phyloP scores from a whole-genome alignment of 2,797 vertebrate species.

The Karalla daura region DNA sequence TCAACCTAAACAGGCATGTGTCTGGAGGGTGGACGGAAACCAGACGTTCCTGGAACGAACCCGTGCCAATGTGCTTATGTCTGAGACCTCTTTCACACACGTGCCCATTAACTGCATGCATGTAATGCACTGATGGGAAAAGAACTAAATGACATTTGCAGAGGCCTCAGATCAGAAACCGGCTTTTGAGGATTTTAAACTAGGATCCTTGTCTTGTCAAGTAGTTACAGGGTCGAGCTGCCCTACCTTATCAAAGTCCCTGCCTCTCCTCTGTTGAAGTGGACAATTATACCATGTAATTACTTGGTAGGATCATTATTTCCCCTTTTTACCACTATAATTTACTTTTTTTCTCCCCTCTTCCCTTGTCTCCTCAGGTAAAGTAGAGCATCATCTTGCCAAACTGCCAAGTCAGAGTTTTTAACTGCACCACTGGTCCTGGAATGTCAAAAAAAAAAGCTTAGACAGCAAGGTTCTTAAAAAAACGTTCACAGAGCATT shows the following conservation, averaged over 20 bases:
- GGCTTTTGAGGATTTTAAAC: background rate
- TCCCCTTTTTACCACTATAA: conserved; percentile 1
- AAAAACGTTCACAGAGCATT: conserved; percentile 39
- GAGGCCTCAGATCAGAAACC: background rate
- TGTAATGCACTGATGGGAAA: background rate
- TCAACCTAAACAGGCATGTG: too few relatives aligned
- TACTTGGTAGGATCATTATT: conserved; percentile 18
- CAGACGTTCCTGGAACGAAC: too few relatives aligned
- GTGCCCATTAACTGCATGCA: background rate
- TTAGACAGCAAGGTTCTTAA: conserved; percentile 36
- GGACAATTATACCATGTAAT: background rate
- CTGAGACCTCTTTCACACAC: background rate
- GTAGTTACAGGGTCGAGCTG: background rate
- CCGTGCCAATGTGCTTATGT: too few relatives aligned
- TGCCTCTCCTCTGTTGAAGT: conserved; percentile 1
- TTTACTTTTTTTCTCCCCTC: background rate
- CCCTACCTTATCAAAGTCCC: background rate
- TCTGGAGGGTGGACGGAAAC: too few relatives aligned
- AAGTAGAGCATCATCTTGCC: conserved; percentile 10
- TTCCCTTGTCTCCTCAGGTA: background rate
- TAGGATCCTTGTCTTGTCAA: background rate
- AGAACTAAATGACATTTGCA: background rate
- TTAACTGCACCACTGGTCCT: conserved; percentile 25
- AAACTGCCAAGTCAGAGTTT: conserved; percentile 29
- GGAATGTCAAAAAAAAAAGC: conserved; percentile 40